Evolutionary conservation across 2,797 vertebrate species (phyloP).

Genomic region (Aplochiton taeniatus): DNA sequence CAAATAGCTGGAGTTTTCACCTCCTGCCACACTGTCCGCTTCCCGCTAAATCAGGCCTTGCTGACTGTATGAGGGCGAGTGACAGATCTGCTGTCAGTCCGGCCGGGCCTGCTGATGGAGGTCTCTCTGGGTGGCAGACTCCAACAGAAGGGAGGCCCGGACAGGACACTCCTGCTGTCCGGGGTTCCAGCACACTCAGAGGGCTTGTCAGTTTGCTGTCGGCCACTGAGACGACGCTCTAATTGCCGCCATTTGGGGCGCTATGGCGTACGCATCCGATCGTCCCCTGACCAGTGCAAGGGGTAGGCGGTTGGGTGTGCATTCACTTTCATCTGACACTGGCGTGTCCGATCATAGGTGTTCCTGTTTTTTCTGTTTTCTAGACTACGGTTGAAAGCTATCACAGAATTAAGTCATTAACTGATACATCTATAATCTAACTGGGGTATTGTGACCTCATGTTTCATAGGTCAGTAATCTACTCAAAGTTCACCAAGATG

Average conservation of each 20-base stretch:
- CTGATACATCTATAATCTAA: too few species aligned
- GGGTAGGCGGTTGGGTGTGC: too few species aligned
- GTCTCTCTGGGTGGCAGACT: conserved; percentile 79
- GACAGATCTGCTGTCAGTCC: conserved; percentile 81
- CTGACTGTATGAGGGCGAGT: conserved; percentile 73
- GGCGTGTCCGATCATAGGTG: too few species aligned
- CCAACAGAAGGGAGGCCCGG: conserved; percentile 56
- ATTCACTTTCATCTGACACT: too few species aligned
- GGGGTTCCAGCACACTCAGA: conserved; percentile 19
- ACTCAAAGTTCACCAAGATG: too few species aligned
- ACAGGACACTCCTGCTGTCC: conserved; percentile 45
- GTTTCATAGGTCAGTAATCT: too few species aligned
- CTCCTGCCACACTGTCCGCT: conserved; percentile 82
- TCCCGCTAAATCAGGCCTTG: conserved; percentile 71
- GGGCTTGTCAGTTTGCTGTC: conserved; percentile 17
- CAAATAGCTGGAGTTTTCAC: conserved; percentile 85
- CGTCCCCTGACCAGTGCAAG: too few species aligned
- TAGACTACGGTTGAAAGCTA: too few species aligned
- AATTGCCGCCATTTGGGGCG: conserved; percentile 8
- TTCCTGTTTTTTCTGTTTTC: too few species aligned
- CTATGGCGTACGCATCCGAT: conserved; percentile 6
- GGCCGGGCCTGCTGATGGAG: conserved; percentile 69
- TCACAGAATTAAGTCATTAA: too few species aligned
- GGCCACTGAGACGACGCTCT: neutral
- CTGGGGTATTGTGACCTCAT: too few species aligned